phyloP scores from a whole-genome alignment of 2,797 vertebrate species.

The Notolepis coatsorum region DNA sequence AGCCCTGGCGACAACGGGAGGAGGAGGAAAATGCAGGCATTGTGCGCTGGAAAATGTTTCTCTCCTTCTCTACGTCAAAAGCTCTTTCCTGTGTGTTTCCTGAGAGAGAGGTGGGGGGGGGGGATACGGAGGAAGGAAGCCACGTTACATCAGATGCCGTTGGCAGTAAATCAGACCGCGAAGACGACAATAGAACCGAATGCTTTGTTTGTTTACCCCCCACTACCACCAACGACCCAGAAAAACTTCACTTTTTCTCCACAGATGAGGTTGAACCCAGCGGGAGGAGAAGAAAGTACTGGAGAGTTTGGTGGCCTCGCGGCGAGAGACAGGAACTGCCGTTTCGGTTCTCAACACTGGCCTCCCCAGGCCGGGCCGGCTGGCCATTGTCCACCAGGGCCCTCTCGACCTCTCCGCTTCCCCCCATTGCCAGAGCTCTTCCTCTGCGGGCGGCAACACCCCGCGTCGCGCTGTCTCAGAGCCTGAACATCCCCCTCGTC shows the following conservation, averaged over 20 bases:
- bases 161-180: constrained; percentile 43
- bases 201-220: not conserved
- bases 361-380: constrained; percentile 47
- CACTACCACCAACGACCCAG: not conserved
- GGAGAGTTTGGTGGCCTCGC: constrained; percentile 29
- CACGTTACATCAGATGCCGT: constrained; percentile 34
- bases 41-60: constrained; percentile 37
- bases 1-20: not conserved
- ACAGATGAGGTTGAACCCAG: constrained; percentile 25
- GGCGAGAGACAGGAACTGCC: constrained; percentile 58
- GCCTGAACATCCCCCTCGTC: constrained; percentile 48
- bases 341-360: constrained; percentile 54
- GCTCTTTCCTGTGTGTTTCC: constrained; percentile 66
- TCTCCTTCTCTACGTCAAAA: constrained; percentile 33
- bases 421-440: constrained; percentile 79
- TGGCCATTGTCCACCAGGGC: constrained; percentile 73
- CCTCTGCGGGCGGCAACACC: constrained; percentile 78
- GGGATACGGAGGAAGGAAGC: constrained; percentile 55
- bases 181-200: constrained; percentile 30
- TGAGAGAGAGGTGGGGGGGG: constrained; percentile 36
- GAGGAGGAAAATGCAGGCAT: constrained; percentile 2
- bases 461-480: constrained; percentile 73
- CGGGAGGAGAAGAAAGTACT: constrained; percentile 55
- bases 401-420: constrained; percentile 76
- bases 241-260: constrained; percentile 38